Percentiles rank a stretch among this genome's conserved stretches.
Evolutionary conservation across 1,140 invertebrate species (phyloP).

Genomic region (Tetraneura akinire): DNA sequence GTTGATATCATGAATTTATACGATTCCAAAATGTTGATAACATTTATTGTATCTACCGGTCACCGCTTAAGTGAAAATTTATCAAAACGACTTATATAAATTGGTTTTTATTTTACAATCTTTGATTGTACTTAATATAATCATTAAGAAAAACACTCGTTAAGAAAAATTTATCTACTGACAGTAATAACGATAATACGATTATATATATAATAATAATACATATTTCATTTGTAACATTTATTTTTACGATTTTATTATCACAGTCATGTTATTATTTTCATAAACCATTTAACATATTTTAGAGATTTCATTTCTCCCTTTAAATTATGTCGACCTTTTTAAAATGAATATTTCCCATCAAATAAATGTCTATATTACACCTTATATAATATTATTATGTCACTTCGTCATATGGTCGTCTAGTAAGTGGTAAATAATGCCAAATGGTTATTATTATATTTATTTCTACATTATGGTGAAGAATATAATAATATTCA

Average conservation of each 20-base stretch:
- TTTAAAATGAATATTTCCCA: not conserved
- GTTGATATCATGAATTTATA: too few species aligned
- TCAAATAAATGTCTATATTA: not conserved
- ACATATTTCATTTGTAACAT: not conserved
- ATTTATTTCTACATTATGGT: not conserved
- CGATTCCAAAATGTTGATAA: too few species aligned
- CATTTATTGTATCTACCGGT: too few species aligned
- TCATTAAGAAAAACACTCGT: too few species aligned
- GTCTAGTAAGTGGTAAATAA: slow-evolving; percentile 17
- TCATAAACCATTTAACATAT: not conserved
- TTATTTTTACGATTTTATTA: not conserved
- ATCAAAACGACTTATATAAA: too few species aligned
- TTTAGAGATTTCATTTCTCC: not conserved
- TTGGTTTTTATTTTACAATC: too few species aligned
- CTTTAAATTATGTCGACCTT: too few species aligned
- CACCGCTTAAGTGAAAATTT: too few species aligned
- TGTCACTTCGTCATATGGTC: not conserved
- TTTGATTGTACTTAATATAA: too few species aligned
- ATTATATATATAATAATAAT: not conserved
- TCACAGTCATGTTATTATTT: not conserved
- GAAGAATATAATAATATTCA: not conserved
- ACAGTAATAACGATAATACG: too few species aligned
- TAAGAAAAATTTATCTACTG: too few species aligned
- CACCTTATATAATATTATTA: not conserved
- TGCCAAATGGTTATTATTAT: not conserved